phyloP scores from a whole-genome alignment of 2,888 invertebrate genomes.

The Eulithis prunata region DNA sequence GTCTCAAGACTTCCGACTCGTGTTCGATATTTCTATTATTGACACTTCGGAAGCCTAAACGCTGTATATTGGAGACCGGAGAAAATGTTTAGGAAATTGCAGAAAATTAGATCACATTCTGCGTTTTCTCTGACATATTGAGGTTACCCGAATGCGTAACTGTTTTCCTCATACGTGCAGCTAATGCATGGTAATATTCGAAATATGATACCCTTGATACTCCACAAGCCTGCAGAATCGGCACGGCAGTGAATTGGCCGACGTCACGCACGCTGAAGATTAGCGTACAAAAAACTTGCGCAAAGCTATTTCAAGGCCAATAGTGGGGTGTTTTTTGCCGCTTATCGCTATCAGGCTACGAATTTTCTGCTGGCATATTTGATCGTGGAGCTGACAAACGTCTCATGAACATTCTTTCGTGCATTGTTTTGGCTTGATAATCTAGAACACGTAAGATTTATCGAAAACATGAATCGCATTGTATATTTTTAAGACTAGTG shows the following conservation, averaged over 20 bases:
- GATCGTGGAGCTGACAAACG: constrained; percentile 34
- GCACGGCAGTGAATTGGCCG: constrained; percentile 36
- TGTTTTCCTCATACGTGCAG: constrained; percentile 29
- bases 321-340: constrained; percentile 48
- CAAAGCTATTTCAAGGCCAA: constrained; percentile 55
- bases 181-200: constrained; percentile 27
- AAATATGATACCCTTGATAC: constrained; percentile 35
- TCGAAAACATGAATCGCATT: constrained; percentile 45
- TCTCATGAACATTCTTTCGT: constrained; percentile 21
- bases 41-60: constrained; percentile 53
- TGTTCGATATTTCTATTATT: constrained; percentile 75
- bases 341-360: constrained; percentile 47
- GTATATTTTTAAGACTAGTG: constrained; percentile 41
- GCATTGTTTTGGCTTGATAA: constrained; percentile 17
- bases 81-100: constrained; percentile 38
- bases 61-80: constrained; percentile 45
- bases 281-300: constrained; percentile 48
- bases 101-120: constrained; percentile 26
- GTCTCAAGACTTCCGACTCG: constrained; percentile 71
- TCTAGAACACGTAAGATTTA: constrained; percentile 34
- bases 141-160: constrained; percentile 22
- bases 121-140: constrained; percentile 28
- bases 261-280: constrained; percentile 47
- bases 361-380: constrained; percentile 51
- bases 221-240: constrained; percentile 18